Evolutionary conservation across 1,140 invertebrate species (phyloP).

Genomic region (Sarcophaga bullata): DNA sequence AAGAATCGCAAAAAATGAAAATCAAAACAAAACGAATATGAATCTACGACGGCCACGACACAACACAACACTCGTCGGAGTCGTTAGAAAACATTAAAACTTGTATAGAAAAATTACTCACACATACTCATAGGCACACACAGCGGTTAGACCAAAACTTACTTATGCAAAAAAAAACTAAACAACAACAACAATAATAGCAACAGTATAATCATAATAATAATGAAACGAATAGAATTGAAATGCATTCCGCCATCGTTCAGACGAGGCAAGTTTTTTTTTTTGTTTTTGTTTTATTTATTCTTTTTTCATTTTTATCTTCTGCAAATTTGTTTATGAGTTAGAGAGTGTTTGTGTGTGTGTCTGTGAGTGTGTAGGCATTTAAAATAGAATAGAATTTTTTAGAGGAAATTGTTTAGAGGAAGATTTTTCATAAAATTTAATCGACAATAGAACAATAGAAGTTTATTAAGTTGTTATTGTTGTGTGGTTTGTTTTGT

Average conservation of each 20-base stretch:
- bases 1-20: not conserved
- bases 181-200: not conserved
- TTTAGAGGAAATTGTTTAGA: slow-evolving; percentile 14
- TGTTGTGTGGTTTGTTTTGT: too few relatives aligned
- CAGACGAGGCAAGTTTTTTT: not conserved
- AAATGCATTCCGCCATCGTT: slow-evolving; percentile 2
- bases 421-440: not conserved
- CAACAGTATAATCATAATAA: not conserved
- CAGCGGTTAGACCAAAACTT: too few relatives aligned
- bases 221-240: not conserved
- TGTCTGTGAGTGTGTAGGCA: too few relatives aligned
- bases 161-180: too few relatives aligned
- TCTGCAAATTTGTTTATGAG: too few relatives aligned
- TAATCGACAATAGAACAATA: too few relatives aligned
- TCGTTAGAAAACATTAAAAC: not conserved
- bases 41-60: not conserved
- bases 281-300: slow-evolving; percentile 8
- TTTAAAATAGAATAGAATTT: not conserved
- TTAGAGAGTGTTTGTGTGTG: too few relatives aligned
- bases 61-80: not conserved
- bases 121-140: too few relatives aligned
- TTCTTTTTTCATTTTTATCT: not conserved
- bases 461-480: too few relatives aligned
- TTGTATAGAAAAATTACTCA: not conserved
- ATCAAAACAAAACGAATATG: not conserved